phyloP scores from a whole-genome alignment of 2,113 vertebrate genomes.

The Diadophis punctatus region DNA sequence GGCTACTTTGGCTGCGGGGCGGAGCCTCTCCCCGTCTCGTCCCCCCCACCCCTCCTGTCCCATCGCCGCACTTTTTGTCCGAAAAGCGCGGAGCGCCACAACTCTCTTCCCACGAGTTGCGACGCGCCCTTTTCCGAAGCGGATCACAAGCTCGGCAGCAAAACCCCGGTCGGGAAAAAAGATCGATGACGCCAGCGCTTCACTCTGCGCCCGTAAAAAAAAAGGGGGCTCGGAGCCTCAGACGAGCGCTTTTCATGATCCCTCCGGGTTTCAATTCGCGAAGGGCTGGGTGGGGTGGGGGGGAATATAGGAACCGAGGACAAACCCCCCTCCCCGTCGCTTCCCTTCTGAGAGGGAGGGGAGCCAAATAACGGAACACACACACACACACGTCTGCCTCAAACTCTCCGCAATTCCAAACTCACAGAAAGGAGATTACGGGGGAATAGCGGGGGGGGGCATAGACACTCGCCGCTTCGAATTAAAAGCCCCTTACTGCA shows the following conservation, averaged over 20 bases:
- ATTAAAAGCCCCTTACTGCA: background rate
- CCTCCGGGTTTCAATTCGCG: background rate
- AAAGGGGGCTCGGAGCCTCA: background rate
- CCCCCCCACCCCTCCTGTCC: accelerated
- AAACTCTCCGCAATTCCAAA: background rate
- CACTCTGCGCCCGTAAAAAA: background rate
- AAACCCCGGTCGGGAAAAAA: background rate
- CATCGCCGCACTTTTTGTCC: background rate
- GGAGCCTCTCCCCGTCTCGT: background rate
- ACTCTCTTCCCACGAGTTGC: background rate
- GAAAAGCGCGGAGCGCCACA: background rate
- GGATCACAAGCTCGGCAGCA: background rate
- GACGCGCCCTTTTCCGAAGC: background rate
- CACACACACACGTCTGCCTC: background rate
- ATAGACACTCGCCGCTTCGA: background rate
- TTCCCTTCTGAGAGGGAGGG: background rate
- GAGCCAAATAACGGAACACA: background rate
- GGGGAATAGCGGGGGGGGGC: too few species aligned
- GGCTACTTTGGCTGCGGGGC: background rate
- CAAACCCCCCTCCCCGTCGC: accelerated
- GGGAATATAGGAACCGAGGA: background rate
- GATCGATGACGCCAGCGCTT: too few species aligned
- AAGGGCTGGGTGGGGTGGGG: background rate
- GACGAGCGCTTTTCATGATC: background rate
- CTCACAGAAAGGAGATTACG: background rate